Conservation (phyloP, 2,797 vertebrate genomes). For the Alcedo quadribrachys region DNA sequence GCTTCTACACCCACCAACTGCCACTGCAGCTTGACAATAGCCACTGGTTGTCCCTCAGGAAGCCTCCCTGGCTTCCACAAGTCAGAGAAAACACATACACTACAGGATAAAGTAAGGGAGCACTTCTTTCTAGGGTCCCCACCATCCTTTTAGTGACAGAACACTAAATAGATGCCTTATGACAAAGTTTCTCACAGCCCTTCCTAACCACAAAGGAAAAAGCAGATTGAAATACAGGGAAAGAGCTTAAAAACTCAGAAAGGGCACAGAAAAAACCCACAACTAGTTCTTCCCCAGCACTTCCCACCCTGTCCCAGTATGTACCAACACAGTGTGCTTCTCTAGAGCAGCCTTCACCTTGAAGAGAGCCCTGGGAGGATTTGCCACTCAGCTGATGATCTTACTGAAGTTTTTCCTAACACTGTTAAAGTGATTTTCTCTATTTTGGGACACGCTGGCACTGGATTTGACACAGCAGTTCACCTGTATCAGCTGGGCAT, state of each 20-base stretch:
- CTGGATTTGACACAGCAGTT: not conserved
- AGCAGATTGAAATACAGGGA: not conserved
- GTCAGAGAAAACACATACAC: not conserved
- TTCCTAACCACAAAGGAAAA: not conserved
- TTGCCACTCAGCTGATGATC: not conserved
- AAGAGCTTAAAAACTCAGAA: not conserved
- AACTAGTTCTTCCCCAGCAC: not conserved
- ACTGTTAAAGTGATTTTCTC: constrained; percentile 1
- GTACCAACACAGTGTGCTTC: not conserved
- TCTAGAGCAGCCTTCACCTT: not conserved
- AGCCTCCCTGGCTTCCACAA: not conserved
- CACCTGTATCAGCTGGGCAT: not conserved
- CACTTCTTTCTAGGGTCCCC: not conserved
- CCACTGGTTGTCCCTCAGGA: not conserved
- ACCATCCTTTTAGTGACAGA: not conserved
- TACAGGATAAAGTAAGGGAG: not conserved
- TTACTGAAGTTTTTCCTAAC: not conserved
- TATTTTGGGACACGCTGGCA: not conserved
- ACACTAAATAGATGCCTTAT: rapidly evolving
- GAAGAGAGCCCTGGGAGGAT: not conserved
- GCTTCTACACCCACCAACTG: rapidly evolving
- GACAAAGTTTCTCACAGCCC: not conserved
- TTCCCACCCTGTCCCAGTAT: not conserved
- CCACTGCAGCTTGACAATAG: rapidly evolving
- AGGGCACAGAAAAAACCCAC: not conserved